These are phyloP conservation scores for Drosophila varians DNA, from an alignment of 1,140 invertebrate genomes.

Conservation along the genomic window DNA sequence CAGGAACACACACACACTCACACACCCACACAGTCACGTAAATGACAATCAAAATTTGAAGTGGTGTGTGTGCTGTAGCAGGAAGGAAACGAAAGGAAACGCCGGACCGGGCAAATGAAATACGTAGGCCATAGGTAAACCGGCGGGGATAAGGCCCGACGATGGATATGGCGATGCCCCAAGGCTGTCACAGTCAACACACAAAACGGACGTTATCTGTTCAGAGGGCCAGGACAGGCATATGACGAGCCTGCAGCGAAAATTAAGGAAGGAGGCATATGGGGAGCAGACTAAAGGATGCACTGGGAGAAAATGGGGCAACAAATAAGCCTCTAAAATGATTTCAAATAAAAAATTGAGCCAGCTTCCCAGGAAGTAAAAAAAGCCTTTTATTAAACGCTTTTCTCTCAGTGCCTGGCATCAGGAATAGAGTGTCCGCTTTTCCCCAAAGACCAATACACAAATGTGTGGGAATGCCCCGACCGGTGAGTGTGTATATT, in stretches of 20 bases:
- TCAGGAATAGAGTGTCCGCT: background rate
- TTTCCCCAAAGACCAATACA: slow-evolving; percentile 61
- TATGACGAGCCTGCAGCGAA: slow-evolving; percentile 12
- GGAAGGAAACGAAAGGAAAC: slow-evolving; percentile 41
- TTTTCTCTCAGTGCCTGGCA: slow-evolving; percentile 20
- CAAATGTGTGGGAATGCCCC: slow-evolving; percentile 42
- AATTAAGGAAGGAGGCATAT: background rate
- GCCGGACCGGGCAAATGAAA: slow-evolving; percentile 65
- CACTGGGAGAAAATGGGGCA: slow-evolving; percentile 1
- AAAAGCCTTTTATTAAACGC: background rate
- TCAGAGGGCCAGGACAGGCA: slow-evolving; percentile 27
- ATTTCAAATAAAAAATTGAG: too few relatives aligned
- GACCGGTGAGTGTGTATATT: background rate
- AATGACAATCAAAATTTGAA: slow-evolving; percentile 80
- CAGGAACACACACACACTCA: background rate
- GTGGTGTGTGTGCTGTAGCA: slow-evolving; percentile 33
- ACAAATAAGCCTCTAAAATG: background rate
- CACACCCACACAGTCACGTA: slow-evolving; percentile 50
- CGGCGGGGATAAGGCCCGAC: slow-evolving; percentile 4
- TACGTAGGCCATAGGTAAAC: slow-evolving; percentile 51
- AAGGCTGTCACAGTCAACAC: slow-evolving; percentile 75
- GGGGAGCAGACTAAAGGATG: background rate
- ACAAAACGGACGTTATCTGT: slow-evolving; percentile 61
- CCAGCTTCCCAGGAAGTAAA: too few relatives aligned
- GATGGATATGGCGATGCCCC: slow-evolving; percentile 47